A percentile compares a stretch with the other conserved stretches of the same genome.
These are phyloP conservation scores for Gorilla gorilla DNA, from an alignment of 2,113 vertebrate species.

Conservation along the genomic window DNA sequence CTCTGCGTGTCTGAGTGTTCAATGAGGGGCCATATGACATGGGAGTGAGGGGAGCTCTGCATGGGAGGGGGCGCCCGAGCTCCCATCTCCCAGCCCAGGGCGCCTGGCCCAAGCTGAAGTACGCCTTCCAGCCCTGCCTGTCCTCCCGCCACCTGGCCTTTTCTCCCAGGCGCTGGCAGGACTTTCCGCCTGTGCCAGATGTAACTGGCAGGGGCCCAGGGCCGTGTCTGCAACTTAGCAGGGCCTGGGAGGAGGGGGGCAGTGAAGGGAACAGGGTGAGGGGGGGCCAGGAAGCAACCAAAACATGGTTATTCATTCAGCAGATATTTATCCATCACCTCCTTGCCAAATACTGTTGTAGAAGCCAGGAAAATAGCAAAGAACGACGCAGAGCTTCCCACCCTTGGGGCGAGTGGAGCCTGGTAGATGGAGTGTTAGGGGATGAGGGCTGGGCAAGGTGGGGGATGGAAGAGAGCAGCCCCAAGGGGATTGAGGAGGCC, in stretches of 20 bases:
- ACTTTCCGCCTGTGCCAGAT: conserved; percentile 51
- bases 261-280: not conserved
- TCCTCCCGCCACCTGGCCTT: conserved; percentile 60
- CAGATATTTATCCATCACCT: not conserved
- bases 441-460: not conserved
- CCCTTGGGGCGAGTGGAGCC: not conserved
- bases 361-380: not conserved
- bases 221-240: not conserved
- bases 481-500: not conserved
- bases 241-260: not conserved
- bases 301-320: conserved; percentile 41
- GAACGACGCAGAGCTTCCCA: not conserved
- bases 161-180: conserved; percentile 49
- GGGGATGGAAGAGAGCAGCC: rapidly evolving
- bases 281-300: conserved; percentile 29
- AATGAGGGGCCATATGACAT: not conserved
- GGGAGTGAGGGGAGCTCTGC: not conserved
- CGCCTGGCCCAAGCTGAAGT: not conserved
- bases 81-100: not conserved
- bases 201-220: conserved; percentile 66
- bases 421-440: not conserved
- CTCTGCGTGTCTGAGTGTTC: not conserved
- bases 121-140: not conserved
- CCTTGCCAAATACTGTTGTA: not conserved
- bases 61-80: not conserved